Evolutionary conservation across 1,140 invertebrate species (phyloP).

Genomic region (Ceratoteleas bidentatus): DNA sequence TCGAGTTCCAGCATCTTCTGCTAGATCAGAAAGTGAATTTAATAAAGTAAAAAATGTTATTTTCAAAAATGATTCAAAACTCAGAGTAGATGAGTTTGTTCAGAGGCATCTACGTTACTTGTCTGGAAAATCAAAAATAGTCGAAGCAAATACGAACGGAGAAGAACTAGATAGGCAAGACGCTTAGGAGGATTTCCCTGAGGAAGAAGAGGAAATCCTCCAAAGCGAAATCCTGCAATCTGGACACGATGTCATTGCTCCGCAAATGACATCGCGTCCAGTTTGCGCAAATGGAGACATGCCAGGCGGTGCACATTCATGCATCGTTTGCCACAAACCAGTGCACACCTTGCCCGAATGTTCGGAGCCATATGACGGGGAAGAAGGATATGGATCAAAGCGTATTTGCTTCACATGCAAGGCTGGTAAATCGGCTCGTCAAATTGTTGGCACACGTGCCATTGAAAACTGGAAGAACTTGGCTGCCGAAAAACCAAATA

Average conservation of each 20-base stretch:
- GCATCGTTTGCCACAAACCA: conserved; percentile 1
- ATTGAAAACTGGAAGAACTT: conserved; percentile 10
- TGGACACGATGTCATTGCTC: too few species aligned
- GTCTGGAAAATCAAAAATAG: not conserved
- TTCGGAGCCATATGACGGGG: not conserved
- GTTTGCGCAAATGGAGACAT: conserved; percentile 11
- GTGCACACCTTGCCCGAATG: conserved; percentile 5
- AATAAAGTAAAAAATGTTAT: conserved; percentile 12
- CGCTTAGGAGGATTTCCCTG: not conserved
- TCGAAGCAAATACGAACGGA: not conserved
- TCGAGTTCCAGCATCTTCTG: conserved; percentile 9
- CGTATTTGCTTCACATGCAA: not conserved
- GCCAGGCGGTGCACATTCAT: not conserved
- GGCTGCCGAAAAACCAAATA: not conserved
- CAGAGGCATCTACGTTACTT: not conserved
- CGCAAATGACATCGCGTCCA: conserved; percentile 5
- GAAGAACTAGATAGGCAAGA: not conserved
- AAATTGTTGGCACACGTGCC: not conserved
- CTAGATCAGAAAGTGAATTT: conserved; percentile 13
- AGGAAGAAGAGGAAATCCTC: not conserved
- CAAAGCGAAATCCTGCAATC: not conserved
- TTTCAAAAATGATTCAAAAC: not conserved
- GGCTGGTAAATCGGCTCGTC: not conserved
- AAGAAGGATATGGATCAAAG: not conserved
- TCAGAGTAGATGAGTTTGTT: not conserved